These are phyloP conservation scores for Synergus umbraculus DNA, from an alignment of 2,888 invertebrate genomes.

Conservation along the genomic window DNA sequence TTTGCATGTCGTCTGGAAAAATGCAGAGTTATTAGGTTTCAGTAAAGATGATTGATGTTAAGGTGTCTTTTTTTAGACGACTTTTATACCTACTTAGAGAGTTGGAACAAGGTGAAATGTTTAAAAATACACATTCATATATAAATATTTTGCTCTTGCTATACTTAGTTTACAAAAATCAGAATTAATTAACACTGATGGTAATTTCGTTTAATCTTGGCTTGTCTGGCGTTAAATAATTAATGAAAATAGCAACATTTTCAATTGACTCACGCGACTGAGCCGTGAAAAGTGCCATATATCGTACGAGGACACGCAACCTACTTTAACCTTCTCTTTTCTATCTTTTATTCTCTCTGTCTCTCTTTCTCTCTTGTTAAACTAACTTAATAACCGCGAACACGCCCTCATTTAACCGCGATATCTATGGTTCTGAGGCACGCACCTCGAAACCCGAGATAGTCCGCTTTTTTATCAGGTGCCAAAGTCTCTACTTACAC, in stretches of 20 bases:
- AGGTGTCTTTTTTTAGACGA: background rate
- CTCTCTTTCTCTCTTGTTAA: constrained; percentile 4
- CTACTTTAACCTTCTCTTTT: constrained; percentile 22
- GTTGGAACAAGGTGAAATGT: no score
- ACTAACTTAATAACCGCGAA: constrained; percentile 39
- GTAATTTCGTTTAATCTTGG: background rate
- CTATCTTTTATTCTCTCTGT: constrained; percentile 8
- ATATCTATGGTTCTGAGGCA: constrained; percentile 34
- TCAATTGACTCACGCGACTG: constrained; percentile 32
- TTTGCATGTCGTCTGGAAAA: constrained; percentile 16
- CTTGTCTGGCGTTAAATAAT: constrained; percentile 20
- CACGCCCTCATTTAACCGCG: constrained; percentile 39
- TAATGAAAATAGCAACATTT: constrained; percentile 33
- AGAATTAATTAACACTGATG: background rate
- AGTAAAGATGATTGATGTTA: background rate
- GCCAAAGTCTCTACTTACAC: background rate
- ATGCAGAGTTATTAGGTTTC: background rate
- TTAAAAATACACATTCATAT: no score
- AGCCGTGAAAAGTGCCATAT: constrained; percentile 36
- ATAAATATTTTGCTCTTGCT: no score
- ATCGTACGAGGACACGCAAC: constrained; percentile 33
- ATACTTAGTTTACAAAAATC: no score
- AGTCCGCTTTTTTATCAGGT: constrained; percentile 23
- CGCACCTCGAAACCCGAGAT: constrained; percentile 35
- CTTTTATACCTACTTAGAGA: no score